Conservation (phyloP, 2,888 invertebrate species). For the Lapara coniferarum region DNA sequence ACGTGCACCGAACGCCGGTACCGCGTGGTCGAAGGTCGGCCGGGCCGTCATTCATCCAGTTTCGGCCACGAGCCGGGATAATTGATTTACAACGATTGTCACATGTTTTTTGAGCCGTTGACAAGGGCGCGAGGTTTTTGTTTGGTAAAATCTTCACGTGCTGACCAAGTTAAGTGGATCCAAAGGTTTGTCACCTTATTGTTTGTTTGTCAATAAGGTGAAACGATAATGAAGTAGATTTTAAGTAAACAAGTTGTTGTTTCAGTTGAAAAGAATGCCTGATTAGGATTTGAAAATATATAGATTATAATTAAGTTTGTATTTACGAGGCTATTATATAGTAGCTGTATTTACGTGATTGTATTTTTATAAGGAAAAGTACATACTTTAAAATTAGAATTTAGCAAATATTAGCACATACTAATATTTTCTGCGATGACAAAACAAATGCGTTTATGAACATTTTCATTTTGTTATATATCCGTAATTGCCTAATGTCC, state of each 20-base stretch:
- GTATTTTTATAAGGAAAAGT: neutral
- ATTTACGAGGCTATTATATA: too few relatives aligned
- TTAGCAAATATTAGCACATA: too few relatives aligned
- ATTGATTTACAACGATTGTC: slow-evolving; percentile 15
- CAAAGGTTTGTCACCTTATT: too few relatives aligned
- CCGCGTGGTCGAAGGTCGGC: neutral
- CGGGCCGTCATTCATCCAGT: neutral
- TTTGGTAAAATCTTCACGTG: neutral
- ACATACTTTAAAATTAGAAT: too few relatives aligned
- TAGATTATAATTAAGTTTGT: too few relatives aligned
- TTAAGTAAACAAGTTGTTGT: neutral
- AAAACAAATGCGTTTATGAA: neutral
- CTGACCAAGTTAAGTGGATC: neutral
- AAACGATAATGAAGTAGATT: too few relatives aligned
- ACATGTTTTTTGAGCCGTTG: slow-evolving; percentile 21
- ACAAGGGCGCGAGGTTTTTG: neutral
- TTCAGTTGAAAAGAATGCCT: neutral
- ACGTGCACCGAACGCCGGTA: neutral
- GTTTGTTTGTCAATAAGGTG: too few relatives aligned
- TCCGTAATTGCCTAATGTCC: slow-evolving; percentile 4
- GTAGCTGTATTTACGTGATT: too few relatives aligned
- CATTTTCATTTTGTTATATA: neutral
- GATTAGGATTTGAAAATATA: too few relatives aligned
- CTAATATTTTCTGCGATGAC: neutral
- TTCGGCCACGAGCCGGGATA: slow-evolving; percentile 15